Percentiles rank a stretch among this genome's conserved stretches.
Conservation (phyloP, 2,113 vertebrate genomes). For the Lophius piscatorius region DNA sequence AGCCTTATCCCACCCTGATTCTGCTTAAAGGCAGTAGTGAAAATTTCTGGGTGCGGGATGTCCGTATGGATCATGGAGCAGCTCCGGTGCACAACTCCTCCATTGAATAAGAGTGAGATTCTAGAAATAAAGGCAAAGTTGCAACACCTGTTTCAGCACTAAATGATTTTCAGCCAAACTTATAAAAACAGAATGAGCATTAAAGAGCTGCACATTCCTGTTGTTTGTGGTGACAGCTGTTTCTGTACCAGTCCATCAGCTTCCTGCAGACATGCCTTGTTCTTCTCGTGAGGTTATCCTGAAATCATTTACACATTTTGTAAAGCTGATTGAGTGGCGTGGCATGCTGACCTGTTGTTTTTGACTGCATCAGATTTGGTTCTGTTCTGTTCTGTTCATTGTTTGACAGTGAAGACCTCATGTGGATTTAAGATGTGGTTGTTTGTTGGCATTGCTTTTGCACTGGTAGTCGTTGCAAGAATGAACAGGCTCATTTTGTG, state of each 20-base stretch:
- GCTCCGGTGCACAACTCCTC: too few species aligned
- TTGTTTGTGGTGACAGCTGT: background rate
- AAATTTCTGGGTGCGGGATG: too few species aligned
- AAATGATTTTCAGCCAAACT: background rate
- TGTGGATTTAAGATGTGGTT: slow-evolving; percentile 35
- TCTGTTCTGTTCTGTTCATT: slow-evolving; percentile 29
- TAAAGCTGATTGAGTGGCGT: slow-evolving; percentile 84
- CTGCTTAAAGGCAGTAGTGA: too few species aligned
- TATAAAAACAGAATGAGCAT: background rate
- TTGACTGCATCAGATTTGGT: slow-evolving; percentile 48
- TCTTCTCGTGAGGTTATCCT: slow-evolving; percentile 31
- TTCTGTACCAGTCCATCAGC: slow-evolving; percentile 47
- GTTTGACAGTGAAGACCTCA: slow-evolving; percentile 19
- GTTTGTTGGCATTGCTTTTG: slow-evolving; percentile 55
- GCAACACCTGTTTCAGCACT: background rate
- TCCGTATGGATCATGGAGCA: too few species aligned
- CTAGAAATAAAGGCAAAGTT: background rate
- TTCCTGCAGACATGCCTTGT: slow-evolving; percentile 20
- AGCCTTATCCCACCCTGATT: too few species aligned
- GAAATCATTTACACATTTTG: slow-evolving; percentile 16
- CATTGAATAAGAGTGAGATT: too few species aligned
- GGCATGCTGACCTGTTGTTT: slow-evolving; percentile 63
- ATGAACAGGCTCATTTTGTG: slow-evolving; percentile 63
- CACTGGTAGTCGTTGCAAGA: slow-evolving; percentile 34
- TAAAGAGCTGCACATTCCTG: background rate